A percentile compares a stretch with the other conserved stretches of the same genome.
Conservation (phyloP, 2,888 invertebrate species). For the Dryocosmus kuriphilus region DNA sequence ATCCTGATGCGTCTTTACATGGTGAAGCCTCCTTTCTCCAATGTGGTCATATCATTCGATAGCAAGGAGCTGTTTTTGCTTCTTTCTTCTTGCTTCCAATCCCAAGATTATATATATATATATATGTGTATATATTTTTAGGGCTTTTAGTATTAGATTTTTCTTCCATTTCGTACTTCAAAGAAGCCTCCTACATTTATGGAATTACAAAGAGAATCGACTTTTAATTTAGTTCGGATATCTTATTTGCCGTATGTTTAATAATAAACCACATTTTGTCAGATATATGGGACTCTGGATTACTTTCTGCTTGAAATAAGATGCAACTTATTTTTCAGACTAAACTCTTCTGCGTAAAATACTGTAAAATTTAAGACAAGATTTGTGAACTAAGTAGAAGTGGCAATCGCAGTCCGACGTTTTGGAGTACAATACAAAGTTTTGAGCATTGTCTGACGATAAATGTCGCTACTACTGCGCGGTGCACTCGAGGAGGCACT, state of each 20-base stretch:
- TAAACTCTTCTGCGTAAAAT: neutral
- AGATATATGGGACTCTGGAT: neutral
- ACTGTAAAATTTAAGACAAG: slow-evolving; percentile 8
- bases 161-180: neutral
- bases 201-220: neutral
- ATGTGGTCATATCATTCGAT: neutral
- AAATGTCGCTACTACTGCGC: slow-evolving; percentile 21
- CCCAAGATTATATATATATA: neutral
- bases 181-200: neutral
- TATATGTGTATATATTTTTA: too few relatives aligned
- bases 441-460: slow-evolving; percentile 22
- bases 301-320: neutral
- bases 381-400: slow-evolving; percentile 30
- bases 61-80: slow-evolving; percentile 1
- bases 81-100: neutral
- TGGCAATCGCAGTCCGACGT: slow-evolving; percentile 28
- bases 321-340: neutral
- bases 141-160: neutral
- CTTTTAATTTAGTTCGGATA: too few relatives aligned
- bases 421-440: slow-evolving; percentile 28
- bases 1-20: slow-evolving; percentile 22
- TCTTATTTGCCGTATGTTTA: too few relatives aligned
- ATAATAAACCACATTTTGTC: neutral
- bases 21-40: neutral
- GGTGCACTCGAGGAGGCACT: slow-evolving; percentile 3